These are phyloP conservation scores for Pongo abelii DNA, from an alignment of 2,113 vertebrate genomes.

Conservation along the genomic window DNA sequence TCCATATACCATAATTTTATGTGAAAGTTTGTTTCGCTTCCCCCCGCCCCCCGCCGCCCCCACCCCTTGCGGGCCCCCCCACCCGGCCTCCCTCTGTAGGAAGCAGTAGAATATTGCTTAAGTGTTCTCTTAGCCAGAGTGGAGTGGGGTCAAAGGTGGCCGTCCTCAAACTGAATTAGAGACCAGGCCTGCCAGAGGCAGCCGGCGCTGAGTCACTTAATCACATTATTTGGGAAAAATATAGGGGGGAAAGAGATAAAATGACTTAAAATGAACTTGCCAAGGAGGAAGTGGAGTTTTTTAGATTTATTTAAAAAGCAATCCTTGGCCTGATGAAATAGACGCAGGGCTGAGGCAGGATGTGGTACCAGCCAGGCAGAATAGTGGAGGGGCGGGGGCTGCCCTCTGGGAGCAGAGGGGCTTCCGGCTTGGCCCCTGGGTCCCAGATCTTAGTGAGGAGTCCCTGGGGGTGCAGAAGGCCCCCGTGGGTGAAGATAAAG, in stretches of 20 bases:
- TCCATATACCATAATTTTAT: slow-evolving; percentile 97
- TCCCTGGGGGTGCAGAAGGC: background rate
- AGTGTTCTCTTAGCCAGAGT: slow-evolving; percentile 90
- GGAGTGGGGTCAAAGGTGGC: slow-evolving; percentile 92
- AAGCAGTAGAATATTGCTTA: slow-evolving; percentile 86
- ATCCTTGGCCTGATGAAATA: slow-evolving; percentile 87
- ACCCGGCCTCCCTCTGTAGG: slow-evolving; percentile 86
- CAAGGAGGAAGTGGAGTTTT: slow-evolving; percentile 87
- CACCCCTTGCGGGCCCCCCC: slow-evolving; percentile 47
- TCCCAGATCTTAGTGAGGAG: background rate
- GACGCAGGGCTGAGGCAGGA: slow-evolving; percentile 77
- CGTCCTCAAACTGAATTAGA: slow-evolving; percentile 90
- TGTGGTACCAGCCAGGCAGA: slow-evolving; percentile 61
- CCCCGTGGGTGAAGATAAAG: background rate
- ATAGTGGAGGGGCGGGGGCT: background rate
- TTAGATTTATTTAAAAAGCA: slow-evolving; percentile 90
- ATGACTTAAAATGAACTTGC: slow-evolving; percentile 90
- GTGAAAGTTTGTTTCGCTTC: slow-evolving; percentile 91
- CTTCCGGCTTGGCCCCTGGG: background rate
- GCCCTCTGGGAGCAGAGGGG: background rate
- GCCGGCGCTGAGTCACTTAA: slow-evolving; percentile 89
- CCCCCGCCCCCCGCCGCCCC: slow-evolving; percentile 67
- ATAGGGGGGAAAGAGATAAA: slow-evolving; percentile 89
- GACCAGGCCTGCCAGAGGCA: slow-evolving; percentile 87
- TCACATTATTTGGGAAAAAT: slow-evolving; percentile 90